Evolutionary conservation across 1,140 invertebrate genomes (phyloP).

Genomic region (Amphibalanus amphitrite): DNA sequence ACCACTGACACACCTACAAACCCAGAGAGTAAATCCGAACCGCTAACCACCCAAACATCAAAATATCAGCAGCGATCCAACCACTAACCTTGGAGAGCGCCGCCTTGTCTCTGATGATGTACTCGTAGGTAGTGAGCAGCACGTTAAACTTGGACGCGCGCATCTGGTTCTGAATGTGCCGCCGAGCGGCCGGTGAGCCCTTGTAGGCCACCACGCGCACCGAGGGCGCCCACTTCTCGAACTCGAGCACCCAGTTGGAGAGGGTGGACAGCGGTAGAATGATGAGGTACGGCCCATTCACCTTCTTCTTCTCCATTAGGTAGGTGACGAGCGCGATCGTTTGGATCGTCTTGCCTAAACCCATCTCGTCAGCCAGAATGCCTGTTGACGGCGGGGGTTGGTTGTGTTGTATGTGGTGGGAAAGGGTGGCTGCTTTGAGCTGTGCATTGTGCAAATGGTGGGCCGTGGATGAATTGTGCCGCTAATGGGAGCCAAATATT

Average conservation of each 20-base stretch:
- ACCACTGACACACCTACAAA: too few relatives aligned
- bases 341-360: conserved; percentile 93
- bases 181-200: conserved; percentile 64
- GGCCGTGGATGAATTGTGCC: too few relatives aligned
- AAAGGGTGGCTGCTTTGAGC: too few relatives aligned
- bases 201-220: conserved; percentile 53
- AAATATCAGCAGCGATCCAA: too few relatives aligned
- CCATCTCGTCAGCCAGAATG: conserved; percentile 89
- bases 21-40: too few relatives aligned
- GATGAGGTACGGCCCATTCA: conserved; percentile 91
- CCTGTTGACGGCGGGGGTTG: neutral
- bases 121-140: conserved; percentile 93
- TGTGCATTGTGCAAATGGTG: too few relatives aligned
- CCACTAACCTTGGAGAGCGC: conserved; percentile 74
- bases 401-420: too few relatives aligned
- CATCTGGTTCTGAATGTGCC: conserved; percentile 72
- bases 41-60: too few relatives aligned
- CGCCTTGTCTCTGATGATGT: conserved; percentile 94
- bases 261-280: conserved; percentile 94
- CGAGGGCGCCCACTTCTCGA: conserved; percentile 96
- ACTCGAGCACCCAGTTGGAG: conserved; percentile 97
- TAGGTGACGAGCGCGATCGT: conserved; percentile 91
- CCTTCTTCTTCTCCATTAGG: conserved; percentile 94
- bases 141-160: conserved; percentile 90
- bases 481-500: too few relatives aligned